Conservation (phyloP, 35 echinoderm and acorn worm species). For the Lytechinus pictus region DNA sequence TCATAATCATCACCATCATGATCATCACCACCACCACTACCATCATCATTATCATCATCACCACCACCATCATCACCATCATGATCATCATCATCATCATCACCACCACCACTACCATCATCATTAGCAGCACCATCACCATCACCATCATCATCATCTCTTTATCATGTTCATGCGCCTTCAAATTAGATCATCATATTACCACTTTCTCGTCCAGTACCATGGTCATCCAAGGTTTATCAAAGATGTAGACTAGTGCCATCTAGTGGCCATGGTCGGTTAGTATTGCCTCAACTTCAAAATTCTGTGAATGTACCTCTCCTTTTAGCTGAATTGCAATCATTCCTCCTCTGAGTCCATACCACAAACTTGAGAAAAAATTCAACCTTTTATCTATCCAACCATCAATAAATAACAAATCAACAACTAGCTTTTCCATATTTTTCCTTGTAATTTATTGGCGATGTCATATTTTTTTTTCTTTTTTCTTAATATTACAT, state of each 20-base stretch:
- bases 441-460: slow-evolving; percentile 46
- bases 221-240: no score
- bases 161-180: no score
- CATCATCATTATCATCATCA: neutral
- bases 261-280: neutral
- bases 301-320: neutral
- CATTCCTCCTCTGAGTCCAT: neutral
- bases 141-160: neutral
- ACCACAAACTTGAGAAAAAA: neutral
- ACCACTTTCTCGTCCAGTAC: neutral
- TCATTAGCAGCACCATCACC: neutral
- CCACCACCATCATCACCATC: slow-evolving; percentile 3
- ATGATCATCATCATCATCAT: slow-evolving; percentile 21
- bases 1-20: slow-evolving; percentile 28
- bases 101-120: neutral
- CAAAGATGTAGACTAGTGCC: neutral
- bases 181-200: neutral
- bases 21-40: slow-evolving; percentile 12
- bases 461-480: slow-evolving; percentile 25
- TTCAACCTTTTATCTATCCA: neutral
- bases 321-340: neutral
- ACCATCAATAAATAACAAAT: neutral
- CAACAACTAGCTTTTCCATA: neutral
- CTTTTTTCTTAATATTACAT: slow-evolving; percentile 14
- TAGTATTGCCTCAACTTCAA: neutral